Base-by-base conservation (phyloP, 2,113 vertebrate genomes). In the Arvicanthis niloticus region DNA sequence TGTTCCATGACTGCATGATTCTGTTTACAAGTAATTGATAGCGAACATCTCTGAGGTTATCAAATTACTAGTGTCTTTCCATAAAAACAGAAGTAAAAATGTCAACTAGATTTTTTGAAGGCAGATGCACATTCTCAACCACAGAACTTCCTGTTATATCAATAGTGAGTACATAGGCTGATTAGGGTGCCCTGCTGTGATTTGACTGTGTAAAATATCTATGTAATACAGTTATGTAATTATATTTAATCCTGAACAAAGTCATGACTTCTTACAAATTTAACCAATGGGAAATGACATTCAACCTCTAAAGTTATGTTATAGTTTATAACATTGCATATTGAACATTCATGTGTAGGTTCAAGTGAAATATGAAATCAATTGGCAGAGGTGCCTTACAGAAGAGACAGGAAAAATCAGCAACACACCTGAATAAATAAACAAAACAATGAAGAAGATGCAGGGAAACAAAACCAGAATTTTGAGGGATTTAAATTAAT, bases 361-460 rank as follows among this genome's bases (percentile, higher is more conserved):
- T 21, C 42, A 96, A 68, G 45, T 75, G 26, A 13, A 37, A 60
- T n/a, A n/a, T 51, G 5, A 12, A 76, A 80, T 78, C 2, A 1
- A 0, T 24, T n/a, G 56, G 12, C 62, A 65, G 17, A 75, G 0
- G 0, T 4, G 56, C 2, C 3, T 0, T 26, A 84, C 60, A 89
- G 53, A 9, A 2, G 1, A 89, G 17, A 77, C 9, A 3, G 11
- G 31, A 45, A 86, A 85, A 84, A 15, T 56, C 2, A 34, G 51
- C 4, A 19, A 68, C 37, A 75, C 1, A 4, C 2, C 21, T 1
- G 4, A 88, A 73, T 31, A 1, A 34, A 26, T 93, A 56, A 82
- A 93, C 26, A 42, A 51, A 48, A 76, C 16, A 88, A 31, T 53
- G n/a, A 78, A 62, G 75, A 12, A 89, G 51, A 48, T 4, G 0